Conservation (phyloP, 2,888 invertebrate genomes). For the Toxonevra muliebris region DNA sequence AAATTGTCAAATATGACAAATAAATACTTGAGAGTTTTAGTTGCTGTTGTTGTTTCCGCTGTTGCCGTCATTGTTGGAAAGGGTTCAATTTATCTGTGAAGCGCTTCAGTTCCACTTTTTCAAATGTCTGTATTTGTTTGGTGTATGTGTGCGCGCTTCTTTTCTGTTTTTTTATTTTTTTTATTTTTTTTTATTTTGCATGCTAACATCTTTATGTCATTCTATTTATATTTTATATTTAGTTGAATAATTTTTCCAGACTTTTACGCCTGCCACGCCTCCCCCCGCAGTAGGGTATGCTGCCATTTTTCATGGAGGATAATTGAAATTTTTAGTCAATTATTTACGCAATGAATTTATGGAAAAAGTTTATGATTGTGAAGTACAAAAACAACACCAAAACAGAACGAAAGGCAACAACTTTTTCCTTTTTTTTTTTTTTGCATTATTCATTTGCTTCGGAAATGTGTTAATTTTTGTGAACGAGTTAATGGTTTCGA, state of each 20-base stretch:
- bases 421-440: background rate
- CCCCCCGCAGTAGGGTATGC: slow-evolving; percentile 11
- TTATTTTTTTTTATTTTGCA: too few relatives aligned
- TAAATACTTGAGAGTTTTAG: background rate
- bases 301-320: slow-evolving; percentile 29
- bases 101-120: too few relatives aligned
- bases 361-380: slow-evolving; percentile 21
- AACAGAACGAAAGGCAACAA: background rate
- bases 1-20: slow-evolving; percentile 9
- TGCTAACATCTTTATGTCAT: too few relatives aligned
- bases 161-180: background rate
- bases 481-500: slow-evolving; percentile 14
- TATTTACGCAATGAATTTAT: slow-evolving; percentile 35
- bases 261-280: background rate
- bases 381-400: too few relatives aligned
- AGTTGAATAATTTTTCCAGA: too few relatives aligned
- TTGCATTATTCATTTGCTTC: background rate
- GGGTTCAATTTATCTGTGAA: too few relatives aligned
- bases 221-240: background rate
- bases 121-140: background rate
- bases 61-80: background rate
- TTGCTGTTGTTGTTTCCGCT: background rate
- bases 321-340: slow-evolving; percentile 36
- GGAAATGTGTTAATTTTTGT: slow-evolving; percentile 26
- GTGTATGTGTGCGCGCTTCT: background rate